Evolutionary conservation across 2,888 invertebrate species (phyloP).

Genomic region (Tiliacea aurago): DNA sequence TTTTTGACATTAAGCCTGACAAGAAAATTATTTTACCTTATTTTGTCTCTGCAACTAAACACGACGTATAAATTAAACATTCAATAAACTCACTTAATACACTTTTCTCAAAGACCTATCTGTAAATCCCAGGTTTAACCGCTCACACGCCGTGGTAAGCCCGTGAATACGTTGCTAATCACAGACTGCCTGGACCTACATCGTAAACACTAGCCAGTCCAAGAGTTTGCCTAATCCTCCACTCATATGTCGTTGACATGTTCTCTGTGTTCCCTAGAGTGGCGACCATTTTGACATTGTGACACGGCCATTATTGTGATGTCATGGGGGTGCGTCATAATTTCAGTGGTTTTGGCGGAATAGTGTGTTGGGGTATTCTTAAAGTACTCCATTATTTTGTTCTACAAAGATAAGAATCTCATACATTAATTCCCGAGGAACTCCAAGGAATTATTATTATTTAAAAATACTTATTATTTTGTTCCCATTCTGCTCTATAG

Average conservation of each 20-base stretch:
- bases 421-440: no score
- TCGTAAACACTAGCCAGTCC: conserved; percentile 51
- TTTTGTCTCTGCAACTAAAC: neutral
- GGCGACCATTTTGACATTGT: conserved; percentile 45
- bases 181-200: conserved; percentile 30
- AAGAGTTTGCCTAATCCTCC: conserved; percentile 51
- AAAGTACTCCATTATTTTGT: no score
- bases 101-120: conserved; percentile 29
- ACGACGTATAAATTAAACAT: neutral
- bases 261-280: conserved; percentile 51
- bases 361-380: conserved; percentile 10
- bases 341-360: neutral
- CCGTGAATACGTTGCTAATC: conserved; percentile 46
- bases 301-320: conserved; percentile 36
- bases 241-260: conserved; percentile 55
- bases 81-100: conserved; percentile 12
- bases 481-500: no score
- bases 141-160: conserved; percentile 31
- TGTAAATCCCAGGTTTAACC: conserved; percentile 19
- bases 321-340: conserved; percentile 40
- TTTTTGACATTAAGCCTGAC: neutral
- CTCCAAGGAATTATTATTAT: no score
- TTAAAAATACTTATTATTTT: no score
- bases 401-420: no score
- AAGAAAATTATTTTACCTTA: neutral